Base-by-base conservation (phyloP, 2,888 invertebrate species). In the Noctua pronuba region DNA sequence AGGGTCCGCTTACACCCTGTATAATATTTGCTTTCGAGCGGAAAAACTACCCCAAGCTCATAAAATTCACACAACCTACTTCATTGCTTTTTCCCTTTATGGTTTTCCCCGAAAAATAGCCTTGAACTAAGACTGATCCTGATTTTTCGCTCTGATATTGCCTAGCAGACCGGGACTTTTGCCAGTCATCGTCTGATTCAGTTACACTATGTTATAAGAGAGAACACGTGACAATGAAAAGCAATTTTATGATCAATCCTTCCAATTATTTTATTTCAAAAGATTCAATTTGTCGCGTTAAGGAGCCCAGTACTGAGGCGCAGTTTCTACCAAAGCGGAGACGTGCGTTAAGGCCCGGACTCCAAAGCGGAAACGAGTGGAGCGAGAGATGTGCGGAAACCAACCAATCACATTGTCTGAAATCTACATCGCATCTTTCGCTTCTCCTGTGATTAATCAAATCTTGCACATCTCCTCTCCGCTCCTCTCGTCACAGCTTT, bases 221-320 rank as follows among this genome's bases (percentile, higher is more conserved):
- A 69, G 28, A 79, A 60, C 16, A 41, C n/a, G 44, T 68, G 18
- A 80, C 64, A 84, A 84, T 31, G 62, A 71, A 84, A 84, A 49
- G 10, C 58, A 73, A 84, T 84, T 78, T 65, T 52, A 35, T 62
- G 31, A 28, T 10, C 35, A 67, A 66, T 28, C 18, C 58, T 44
- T n/a, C 16, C 58, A 81, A 66, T 49, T 21, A 67, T 28, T 79
- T 81, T 79, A 83, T 79, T 35, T 13, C 2, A 18, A 24, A 0
- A 74, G 21, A 38, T 28, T 55, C 35, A 41, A 41, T 41, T 44
- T 44, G 44, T 16, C 13, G 0, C 44, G 44, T 4, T 44, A 13
- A 16, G 16, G 44, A 44, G 35, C 3, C 24, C 13, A 64, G 31
- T 31, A 60, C 7, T 60, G 7, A 60, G 8, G 8, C 60, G 18